These are phyloP conservation scores for Drosophila heteroneura DNA, from an alignment of 2,888 invertebrate species.

Conservation along the genomic window DNA sequence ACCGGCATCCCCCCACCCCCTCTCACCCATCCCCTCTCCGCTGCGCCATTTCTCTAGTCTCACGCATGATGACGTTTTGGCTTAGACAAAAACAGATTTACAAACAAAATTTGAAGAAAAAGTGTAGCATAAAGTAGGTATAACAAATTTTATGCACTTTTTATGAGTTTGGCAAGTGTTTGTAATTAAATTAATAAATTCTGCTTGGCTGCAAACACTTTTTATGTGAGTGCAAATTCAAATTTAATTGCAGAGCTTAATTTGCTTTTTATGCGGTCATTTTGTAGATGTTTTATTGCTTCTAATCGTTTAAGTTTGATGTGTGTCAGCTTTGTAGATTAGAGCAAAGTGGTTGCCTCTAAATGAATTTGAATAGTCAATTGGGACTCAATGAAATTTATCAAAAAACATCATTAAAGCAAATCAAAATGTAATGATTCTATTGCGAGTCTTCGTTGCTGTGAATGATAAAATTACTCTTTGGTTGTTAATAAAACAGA, in stretches of 20 bases:
- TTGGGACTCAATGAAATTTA: neutral
- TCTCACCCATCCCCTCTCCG: neutral
- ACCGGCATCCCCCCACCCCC: neutral
- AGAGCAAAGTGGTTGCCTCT: neutral
- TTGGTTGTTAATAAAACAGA: no score
- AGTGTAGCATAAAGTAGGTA: slow-evolving; percentile 13
- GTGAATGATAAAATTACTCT: no score
- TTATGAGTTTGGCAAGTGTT: slow-evolving; percentile 69
- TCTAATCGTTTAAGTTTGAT: slow-evolving; percentile 2
- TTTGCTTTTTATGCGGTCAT: slow-evolving; percentile 12
- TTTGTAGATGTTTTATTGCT: neutral
- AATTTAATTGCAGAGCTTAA: slow-evolving; percentile 38
- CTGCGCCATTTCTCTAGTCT: neutral
- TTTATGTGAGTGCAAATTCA: slow-evolving; percentile 34
- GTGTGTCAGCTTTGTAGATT: slow-evolving; percentile 24
- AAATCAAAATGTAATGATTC: neutral
- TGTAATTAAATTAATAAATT: slow-evolving; percentile 75
- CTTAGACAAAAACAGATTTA: slow-evolving; percentile 66
- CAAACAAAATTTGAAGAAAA: slow-evolving; percentile 35
- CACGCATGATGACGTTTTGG: slow-evolving; percentile 63
- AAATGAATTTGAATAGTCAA: neutral
- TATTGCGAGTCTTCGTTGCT: no score
- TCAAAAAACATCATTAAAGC: no score
- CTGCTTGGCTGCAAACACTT: slow-evolving; percentile 27
- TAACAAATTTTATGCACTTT: slow-evolving; percentile 69